Conservation (phyloP, 2,888 invertebrate species). For the Aspidiotus destructor region DNA sequence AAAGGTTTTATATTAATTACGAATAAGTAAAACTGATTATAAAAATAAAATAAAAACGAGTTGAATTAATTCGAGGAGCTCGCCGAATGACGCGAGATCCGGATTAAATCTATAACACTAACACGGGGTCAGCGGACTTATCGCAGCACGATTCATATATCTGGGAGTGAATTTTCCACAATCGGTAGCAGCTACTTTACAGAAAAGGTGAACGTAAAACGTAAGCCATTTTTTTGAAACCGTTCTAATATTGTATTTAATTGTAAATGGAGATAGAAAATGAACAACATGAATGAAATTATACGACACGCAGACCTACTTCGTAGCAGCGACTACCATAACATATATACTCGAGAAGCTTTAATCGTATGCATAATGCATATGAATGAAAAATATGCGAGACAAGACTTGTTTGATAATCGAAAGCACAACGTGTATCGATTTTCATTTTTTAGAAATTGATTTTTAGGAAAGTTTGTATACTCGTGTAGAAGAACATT, state of each 20-base stretch:
- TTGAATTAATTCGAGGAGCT: background rate
- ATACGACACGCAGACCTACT: too few relatives aligned
- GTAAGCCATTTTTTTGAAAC: background rate
- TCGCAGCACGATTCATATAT: background rate
- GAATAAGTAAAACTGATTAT: conserved; percentile 2
- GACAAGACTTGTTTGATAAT: too few relatives aligned
- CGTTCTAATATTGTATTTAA: conserved; percentile 2
- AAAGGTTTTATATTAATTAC: too few relatives aligned
- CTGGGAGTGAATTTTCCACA: background rate
- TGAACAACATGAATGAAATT: too few relatives aligned
- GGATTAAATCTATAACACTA: background rate
- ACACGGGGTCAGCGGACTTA: background rate
- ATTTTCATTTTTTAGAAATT: too few relatives aligned
- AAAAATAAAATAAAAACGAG: background rate
- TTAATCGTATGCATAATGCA: too few relatives aligned
- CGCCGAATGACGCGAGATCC: conserved; percentile 4
- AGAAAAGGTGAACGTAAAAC: background rate
- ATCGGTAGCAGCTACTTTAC: background rate
- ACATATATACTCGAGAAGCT: too few relatives aligned
- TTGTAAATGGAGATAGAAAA: background rate
- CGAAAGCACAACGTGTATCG: too few relatives aligned
- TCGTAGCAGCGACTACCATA: too few relatives aligned
- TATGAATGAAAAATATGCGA: too few relatives aligned
- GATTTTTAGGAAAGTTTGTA: too few relatives aligned
- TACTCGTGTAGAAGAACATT: too few relatives aligned